Evolutionary conservation across 2,888 invertebrate species (phyloP).

Genomic region (Leucophenga maculata): DNA sequence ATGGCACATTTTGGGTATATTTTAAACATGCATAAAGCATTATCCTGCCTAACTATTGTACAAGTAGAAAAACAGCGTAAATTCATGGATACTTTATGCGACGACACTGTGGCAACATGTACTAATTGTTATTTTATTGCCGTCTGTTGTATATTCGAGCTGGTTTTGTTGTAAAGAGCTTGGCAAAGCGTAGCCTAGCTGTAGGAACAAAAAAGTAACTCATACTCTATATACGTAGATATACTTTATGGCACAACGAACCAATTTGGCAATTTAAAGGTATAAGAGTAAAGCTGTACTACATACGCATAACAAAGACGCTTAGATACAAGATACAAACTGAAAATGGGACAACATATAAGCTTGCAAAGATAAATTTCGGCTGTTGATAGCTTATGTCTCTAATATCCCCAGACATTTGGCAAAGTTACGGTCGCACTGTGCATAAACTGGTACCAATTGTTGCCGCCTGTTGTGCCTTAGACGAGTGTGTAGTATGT

Average conservation of each 20-base stretch:
- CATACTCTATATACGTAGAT: no score
- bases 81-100: no score
- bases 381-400: slow-evolving; percentile 25
- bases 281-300: background rate
- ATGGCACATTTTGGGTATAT: no score
- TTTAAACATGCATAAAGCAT: no score
- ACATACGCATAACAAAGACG: background rate
- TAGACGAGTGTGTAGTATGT: no score
- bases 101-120: slow-evolving; percentile 29
- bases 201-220: background rate
- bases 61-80: no score
- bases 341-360: background rate
- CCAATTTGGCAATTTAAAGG: slow-evolving; percentile 2
- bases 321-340: slow-evolving; percentile 5
- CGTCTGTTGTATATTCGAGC: background rate
- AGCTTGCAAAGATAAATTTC: background rate
- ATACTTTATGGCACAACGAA: background rate
- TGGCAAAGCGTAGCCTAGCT: no score
- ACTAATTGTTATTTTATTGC: slow-evolving; percentile 60
- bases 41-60: no score
- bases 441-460: background rate
- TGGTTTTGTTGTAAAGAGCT: no score
- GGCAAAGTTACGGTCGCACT: background rate
- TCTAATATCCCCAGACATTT: slow-evolving; percentile 19
- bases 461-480: background rate